A percentile compares a stretch with the other conserved stretches of the same genome.
Conservation (phyloP, 2,797 vertebrate species). For the Iguana delicatissima region DNA sequence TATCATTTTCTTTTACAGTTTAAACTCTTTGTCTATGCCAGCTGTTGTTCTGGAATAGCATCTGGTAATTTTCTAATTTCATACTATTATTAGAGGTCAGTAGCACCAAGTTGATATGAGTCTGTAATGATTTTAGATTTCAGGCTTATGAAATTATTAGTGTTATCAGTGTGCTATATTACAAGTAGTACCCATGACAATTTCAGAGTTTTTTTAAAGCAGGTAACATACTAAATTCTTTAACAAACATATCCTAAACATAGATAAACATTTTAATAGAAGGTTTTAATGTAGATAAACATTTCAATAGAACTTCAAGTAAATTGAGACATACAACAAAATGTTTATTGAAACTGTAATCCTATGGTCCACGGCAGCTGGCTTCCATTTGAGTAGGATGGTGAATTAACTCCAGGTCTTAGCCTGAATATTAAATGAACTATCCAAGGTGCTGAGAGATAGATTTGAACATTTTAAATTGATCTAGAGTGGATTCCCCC, state of each 20-base stretch:
- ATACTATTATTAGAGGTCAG: not conserved
- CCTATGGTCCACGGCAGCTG: not conserved
- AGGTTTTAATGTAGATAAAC: not conserved
- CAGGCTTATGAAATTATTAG: not conserved
- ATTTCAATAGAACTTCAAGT: not conserved
- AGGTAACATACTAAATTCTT: not conserved
- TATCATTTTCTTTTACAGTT: not conserved
- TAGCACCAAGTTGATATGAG: not conserved
- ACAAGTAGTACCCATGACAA: not conserved
- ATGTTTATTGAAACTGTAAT: not conserved
- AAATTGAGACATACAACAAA: not conserved
- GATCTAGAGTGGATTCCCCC: too few relatives aligned
- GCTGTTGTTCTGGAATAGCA: not conserved
- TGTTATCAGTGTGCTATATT: not conserved
- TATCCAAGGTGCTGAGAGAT: too few relatives aligned
- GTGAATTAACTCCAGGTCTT: too few relatives aligned
- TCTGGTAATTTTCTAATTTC: constrained; percentile 16
- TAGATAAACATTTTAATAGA: not conserved
- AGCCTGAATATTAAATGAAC: too few relatives aligned
- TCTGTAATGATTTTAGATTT: not conserved
- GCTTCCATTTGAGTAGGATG: not conserved
- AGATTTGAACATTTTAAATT: too few relatives aligned
- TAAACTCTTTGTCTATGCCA: constrained; percentile 1
- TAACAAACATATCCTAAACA: not conserved
- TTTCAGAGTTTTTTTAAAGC: not conserved